Percentiles rank a stretch among this genome's conserved stretches.
Evolutionary conservation across 2,797 vertebrate genomes (phyloP).

Genomic region (Chloroceryle amazona): DNA sequence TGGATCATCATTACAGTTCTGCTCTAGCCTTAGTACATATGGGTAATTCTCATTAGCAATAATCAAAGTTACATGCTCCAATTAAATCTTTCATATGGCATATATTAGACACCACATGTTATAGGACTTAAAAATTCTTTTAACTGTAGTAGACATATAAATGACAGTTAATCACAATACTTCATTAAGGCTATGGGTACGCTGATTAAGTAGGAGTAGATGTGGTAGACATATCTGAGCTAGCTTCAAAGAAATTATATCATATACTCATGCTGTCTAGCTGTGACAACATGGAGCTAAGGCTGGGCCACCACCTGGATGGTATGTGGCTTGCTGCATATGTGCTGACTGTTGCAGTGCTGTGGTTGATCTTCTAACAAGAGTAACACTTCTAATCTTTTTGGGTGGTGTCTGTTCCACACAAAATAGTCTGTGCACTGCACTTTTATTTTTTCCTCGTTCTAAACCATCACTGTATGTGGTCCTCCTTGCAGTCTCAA

Average conservation of each 20-base stretch:
- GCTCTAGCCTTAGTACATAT: slow-evolving; percentile 32
- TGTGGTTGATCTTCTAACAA: neutral
- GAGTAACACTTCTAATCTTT: neutral
- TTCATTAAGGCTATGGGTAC: neutral
- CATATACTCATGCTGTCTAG: neutral
- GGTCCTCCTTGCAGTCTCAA: neutral
- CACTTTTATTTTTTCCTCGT: neutral
- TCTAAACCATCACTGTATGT: neutral
- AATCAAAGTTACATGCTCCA: slow-evolving; percentile 65
- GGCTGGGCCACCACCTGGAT: slow-evolving; percentile 20
- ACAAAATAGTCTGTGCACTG: neutral
- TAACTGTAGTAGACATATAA: slow-evolving; percentile 41
- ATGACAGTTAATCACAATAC: slow-evolving; percentile 59
- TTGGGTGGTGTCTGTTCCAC: slow-evolving; percentile 15
- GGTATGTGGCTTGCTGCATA: neutral
- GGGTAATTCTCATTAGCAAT: slow-evolving; percentile 67
- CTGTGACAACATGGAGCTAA: neutral
- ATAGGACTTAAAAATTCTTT: slow-evolving; percentile 60
- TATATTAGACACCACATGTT: slow-evolving; percentile 68
- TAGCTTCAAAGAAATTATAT: slow-evolving; percentile 32
- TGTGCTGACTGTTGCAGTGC: neutral
- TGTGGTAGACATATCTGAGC: slow-evolving; percentile 3
- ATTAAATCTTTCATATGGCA: slow-evolving; percentile 67
- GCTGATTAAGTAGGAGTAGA: slow-evolving; percentile 28
- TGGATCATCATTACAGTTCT: slow-evolving; percentile 42